Percentiles rank a stretch among this genome's conserved stretches.
Evolutionary conservation across 2,888 invertebrate species (phyloP).

Genomic region (Apotomis capreana): DNA sequence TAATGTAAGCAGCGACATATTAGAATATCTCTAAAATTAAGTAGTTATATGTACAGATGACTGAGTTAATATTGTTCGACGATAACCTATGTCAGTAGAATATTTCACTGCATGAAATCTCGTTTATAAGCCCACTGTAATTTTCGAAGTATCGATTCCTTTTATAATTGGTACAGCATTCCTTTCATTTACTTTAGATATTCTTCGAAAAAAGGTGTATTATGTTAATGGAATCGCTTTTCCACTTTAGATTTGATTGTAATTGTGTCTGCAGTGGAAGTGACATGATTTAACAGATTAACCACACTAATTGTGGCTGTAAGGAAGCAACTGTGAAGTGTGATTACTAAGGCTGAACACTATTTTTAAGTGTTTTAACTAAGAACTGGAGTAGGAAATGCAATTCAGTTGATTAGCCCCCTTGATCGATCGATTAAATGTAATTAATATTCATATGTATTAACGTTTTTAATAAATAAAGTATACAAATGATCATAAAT

Average conservation of each 20-base stretch:
- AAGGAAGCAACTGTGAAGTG: no score
- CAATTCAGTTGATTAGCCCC: not conserved
- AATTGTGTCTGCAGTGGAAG: constrained; percentile 14
- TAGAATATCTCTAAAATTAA: constrained; percentile 52
- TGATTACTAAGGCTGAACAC: no score
- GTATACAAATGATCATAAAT: not conserved
- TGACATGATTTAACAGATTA: constrained; percentile 3
- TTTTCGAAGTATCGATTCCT: constrained; percentile 2
- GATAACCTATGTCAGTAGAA: constrained; percentile 28
- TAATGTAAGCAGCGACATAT: constrained; percentile 55
- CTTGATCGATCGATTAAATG: not conserved
- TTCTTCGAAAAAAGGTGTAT: constrained; percentile 12
- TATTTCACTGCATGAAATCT: constrained; percentile 19
- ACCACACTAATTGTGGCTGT: not conserved
- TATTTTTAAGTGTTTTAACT: no score
- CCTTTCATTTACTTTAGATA: constrained; percentile 14
- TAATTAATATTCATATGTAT: constrained; percentile 3
- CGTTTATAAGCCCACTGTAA: constrained; percentile 11
- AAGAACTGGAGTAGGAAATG: not conserved
- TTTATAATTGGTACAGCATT: constrained; percentile 18
- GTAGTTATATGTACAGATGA: constrained; percentile 52
- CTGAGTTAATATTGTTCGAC: constrained; percentile 51
- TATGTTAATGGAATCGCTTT: constrained; percentile 24
- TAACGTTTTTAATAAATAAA: not conserved
- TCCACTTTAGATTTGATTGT: constrained; percentile 17